Percentiles rank a stretch among this genome's conserved stretches.
Evolutionary conservation across 2,797 vertebrate species (phyloP).

Genomic region (Emydoidea blandingii): DNA sequence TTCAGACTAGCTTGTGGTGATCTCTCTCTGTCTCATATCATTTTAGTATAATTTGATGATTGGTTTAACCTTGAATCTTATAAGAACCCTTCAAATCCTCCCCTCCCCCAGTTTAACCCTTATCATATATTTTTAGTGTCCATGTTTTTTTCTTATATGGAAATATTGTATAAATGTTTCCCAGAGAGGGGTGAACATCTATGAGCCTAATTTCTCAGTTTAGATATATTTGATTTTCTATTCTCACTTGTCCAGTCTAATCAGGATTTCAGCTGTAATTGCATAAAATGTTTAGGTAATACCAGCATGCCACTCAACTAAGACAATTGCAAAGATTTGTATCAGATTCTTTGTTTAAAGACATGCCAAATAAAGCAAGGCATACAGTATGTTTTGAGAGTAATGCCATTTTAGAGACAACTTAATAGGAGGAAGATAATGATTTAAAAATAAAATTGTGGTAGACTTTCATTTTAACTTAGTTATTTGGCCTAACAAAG

Average conservation of each 20-base stretch:
- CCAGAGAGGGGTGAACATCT: neutral
- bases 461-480: no score
- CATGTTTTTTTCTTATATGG: neutral
- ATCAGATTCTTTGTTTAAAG: neutral
- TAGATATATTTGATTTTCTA: neutral
- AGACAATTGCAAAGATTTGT: neutral
- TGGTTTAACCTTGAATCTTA: no score
- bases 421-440: no score
- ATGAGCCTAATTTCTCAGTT: neutral
- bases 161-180: neutral
- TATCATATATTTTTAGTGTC: fast-evolving
- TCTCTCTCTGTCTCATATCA: no score
- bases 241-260: neutral
- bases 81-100: no score
- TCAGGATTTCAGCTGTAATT: neutral
- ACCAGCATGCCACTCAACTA: neutral
- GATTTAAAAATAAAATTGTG: no score
- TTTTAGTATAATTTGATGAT: no score
- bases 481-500: no score
- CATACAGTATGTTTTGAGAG: no score
- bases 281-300: neutral
- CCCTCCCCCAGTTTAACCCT: neutral
- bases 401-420: no score
- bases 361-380: neutral
- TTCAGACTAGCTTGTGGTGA: no score